phyloP scores from a whole-genome alignment of 2,113 vertebrate genomes.

The Peromyscus californicus region DNA sequence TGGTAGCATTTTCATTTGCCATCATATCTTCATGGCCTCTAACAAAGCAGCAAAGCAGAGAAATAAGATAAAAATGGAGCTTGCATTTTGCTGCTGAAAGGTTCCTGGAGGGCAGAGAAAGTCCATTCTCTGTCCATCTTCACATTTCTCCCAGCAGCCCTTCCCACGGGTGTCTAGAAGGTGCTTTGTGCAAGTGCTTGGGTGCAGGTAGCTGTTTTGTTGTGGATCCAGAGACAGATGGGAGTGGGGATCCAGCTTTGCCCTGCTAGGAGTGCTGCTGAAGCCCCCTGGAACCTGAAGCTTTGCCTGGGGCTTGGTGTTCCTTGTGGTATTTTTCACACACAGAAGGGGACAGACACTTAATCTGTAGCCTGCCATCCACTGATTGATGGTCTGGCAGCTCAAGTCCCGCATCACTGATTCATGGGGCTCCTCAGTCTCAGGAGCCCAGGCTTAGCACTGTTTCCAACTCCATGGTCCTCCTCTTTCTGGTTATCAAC shows the following conservation, averaged over 20 bases:
- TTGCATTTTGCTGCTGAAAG: not conserved
- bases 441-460: not conserved
- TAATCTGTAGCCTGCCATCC: not conserved
- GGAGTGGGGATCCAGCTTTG: not conserved
- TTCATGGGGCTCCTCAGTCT: not conserved
- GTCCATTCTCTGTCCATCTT: not conserved
- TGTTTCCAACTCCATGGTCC: not conserved
- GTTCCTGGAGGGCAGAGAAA: not conserved
- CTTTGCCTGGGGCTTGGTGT: not conserved
- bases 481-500: not conserved
- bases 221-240: not conserved
- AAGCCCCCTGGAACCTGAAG: not conserved
- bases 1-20: not conserved
- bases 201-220: not conserved
- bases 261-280: not conserved
- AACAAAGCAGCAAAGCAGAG: not conserved
- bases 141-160: not conserved
- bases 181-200: not conserved
- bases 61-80: not conserved
- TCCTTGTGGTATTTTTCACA: not conserved
- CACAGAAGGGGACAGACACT: not conserved
- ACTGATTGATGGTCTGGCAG: not conserved
- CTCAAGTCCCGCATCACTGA: not conserved
- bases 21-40: not conserved
- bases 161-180: not conserved